Evolutionary conservation across 2,113 vertebrate species (phyloP), one percentile per base, ranked within the genome.

Genomic region (Misgurnus mizolepis): DNA sequence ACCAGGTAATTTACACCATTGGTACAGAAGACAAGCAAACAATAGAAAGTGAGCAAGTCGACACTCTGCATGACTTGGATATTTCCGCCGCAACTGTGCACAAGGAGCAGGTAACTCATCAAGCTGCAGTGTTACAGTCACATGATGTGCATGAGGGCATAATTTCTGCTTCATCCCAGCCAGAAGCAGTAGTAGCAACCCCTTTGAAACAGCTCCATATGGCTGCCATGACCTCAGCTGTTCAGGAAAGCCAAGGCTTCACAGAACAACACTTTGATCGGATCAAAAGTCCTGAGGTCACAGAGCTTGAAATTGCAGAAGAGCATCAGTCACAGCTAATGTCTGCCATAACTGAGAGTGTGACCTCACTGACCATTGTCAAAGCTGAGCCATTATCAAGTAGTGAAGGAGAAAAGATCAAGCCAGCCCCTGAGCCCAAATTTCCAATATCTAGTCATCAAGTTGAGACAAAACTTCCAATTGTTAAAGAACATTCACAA

Each of bases 1-100:
- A 91, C 78, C 90, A 93, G 82, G 93, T 93, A 91, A 88, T 93
- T 67, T 94, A 93, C 78, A 94, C 93, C 18, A 93, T 93, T 14
- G 92, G 93, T 22, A 94, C 88, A 5, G 93, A 95, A 82, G 92
- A 90, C 74, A 87, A 88, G 17, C 92, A 93, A 81, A 87, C 89
- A 6, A 83, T 93, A 60, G 87, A 86, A 22, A 93, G 93, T 84
- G 93, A 95, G 85, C 91, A 92, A 40, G 92, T 91, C 9, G 89
- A 83, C 40, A 80, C 88, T 3, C 78, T 95, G 1, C 79, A 80
- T 41, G 90, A 93, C 67, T 62, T 92, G 6, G 86, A 90, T 39
- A 84, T 92, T 76, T 91, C 93, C 55, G 88, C 92, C 64, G 93
- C 93, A 66, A 90, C 87, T 0, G 2, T 93, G 56, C 90, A 92